Percentiles rank a stretch among this genome's conserved stretches.
Evolutionary conservation across 2,888 invertebrate species (phyloP).

Genomic region (Odontocerum albicorne): DNA sequence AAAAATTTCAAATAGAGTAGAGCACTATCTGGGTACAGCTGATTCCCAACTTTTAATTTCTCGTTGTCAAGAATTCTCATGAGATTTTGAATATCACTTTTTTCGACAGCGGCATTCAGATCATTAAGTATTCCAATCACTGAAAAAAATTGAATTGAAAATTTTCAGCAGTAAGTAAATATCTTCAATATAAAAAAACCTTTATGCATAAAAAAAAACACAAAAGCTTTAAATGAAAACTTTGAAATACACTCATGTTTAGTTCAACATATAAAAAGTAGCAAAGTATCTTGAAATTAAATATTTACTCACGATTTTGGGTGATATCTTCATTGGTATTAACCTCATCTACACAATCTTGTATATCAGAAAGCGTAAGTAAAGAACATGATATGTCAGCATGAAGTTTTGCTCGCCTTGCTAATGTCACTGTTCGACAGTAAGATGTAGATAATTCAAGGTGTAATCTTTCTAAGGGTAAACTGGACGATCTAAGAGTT

Average conservation of each 20-base stretch:
- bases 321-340: slow-evolving; percentile 64
- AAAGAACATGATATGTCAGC: slow-evolving; percentile 57
- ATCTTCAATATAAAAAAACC: no score
- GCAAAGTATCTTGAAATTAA: no score
- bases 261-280: no score
- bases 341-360: slow-evolving; percentile 65
- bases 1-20: slow-evolving; percentile 58
- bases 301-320: slow-evolving; percentile 52
- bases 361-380: slow-evolving; percentile 67
- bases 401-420: slow-evolving; percentile 53
- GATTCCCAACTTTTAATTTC: slow-evolving; percentile 48
- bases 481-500: slow-evolving; percentile 52
- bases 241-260: neutral
- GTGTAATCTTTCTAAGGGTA: slow-evolving; percentile 57
- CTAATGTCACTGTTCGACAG: slow-evolving; percentile 50
- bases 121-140: slow-evolving; percentile 59
- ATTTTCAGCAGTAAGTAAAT: no score
- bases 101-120: slow-evolving; percentile 62
- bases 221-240: no score
- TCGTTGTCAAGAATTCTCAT: slow-evolving; percentile 54
- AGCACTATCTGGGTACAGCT: slow-evolving; percentile 53
- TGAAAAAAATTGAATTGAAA: slow-evolving; percentile 45
- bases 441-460: slow-evolving; percentile 59
- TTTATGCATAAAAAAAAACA: no score
- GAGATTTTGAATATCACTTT: slow-evolving; percentile 54